These are phyloP conservation scores for Diploptera punctata DNA, from an alignment of 2,888 invertebrate species.

Conservation along the genomic window DNA sequence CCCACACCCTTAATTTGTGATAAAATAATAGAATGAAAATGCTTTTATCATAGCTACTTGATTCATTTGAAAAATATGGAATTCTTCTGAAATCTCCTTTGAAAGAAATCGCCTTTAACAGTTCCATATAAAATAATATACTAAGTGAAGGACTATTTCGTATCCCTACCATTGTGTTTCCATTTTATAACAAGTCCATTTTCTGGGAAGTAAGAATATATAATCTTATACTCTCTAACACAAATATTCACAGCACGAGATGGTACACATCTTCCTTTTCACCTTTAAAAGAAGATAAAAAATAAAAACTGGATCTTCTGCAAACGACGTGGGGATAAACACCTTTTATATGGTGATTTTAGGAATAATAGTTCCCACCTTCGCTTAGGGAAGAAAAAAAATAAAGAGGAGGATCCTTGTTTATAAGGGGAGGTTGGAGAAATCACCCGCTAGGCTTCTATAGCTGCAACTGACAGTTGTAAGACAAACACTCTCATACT, in stretches of 20 bases:
- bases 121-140: too few species aligned
- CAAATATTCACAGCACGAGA: not conserved
- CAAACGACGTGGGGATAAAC: slow-evolving; percentile 12
- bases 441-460: not conserved
- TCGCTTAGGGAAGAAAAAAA: not conserved
- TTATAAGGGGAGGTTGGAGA: not conserved
- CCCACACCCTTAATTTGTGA: too few species aligned
- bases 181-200: not conserved
- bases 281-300: not conserved
- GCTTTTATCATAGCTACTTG: too few species aligned
- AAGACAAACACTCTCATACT: slow-evolving; percentile 1
- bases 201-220: not conserved
- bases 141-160: too few species aligned
- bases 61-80: too few species aligned
- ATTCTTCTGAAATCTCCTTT: too few species aligned
- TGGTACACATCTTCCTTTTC: not conserved
- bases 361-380: slow-evolving; percentile 15
- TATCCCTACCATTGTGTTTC: too few species aligned
- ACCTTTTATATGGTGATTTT: slow-evolving; percentile 18
- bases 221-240: not conserved
- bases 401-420: not conserved
- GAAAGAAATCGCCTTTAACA: too few species aligned
- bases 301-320: too few species aligned
- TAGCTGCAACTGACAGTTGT: slow-evolving; percentile 9
- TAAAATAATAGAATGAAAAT: too few species aligned